A percentile compares a stretch with the other conserved stretches of the same genome.
phyloP scores from a whole-genome alignment of 2,888 invertebrate genomes.

The Spodoptera exigua region DNA sequence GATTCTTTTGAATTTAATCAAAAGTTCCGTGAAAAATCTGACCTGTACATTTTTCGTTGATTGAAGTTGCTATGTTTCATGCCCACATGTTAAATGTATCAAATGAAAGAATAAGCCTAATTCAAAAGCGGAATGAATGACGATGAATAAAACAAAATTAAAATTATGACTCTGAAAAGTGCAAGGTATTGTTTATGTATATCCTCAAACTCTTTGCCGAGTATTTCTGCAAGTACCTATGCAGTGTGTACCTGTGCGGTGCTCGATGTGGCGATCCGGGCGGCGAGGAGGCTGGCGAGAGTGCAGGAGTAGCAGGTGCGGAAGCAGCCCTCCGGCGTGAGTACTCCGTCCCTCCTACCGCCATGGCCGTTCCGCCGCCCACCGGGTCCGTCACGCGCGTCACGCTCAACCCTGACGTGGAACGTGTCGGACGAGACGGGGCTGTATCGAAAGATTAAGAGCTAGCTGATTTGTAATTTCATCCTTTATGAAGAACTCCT shows the following conservation, averaged over 20 bases:
- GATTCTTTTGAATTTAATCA: too few species aligned
- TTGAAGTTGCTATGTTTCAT: too few species aligned
- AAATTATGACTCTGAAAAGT: too few species aligned
- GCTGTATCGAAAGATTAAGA: slow-evolving; percentile 73
- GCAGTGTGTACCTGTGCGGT: slow-evolving; percentile 71
- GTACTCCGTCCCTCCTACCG: slow-evolving; percentile 89
- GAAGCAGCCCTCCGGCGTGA: slow-evolving; percentile 90
- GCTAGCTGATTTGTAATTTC: background rate
- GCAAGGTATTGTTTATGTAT: too few species aligned
- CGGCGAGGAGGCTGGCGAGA: slow-evolving; percentile 94
- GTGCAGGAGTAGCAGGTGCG: slow-evolving; percentile 92
- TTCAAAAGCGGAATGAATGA: too few species aligned
- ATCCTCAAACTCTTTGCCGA: too few species aligned
- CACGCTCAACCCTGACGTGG: slow-evolving; percentile 92
- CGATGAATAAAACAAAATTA: too few species aligned
- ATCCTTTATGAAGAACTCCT: background rate
- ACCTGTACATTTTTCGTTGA: too few species aligned
- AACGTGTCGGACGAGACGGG: slow-evolving; percentile 93
- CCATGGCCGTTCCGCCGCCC: slow-evolving; percentile 90
- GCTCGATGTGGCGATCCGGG: slow-evolving; percentile 90
- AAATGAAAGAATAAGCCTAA: too few species aligned
- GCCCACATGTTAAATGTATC: too few species aligned
- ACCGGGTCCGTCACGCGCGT: slow-evolving; percentile 89
- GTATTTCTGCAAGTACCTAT: too few species aligned
- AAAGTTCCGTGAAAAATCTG: too few species aligned